Evolutionary conservation across 2,888 invertebrate species (phyloP).

Genomic region (Quadroppia sp.): DNA sequence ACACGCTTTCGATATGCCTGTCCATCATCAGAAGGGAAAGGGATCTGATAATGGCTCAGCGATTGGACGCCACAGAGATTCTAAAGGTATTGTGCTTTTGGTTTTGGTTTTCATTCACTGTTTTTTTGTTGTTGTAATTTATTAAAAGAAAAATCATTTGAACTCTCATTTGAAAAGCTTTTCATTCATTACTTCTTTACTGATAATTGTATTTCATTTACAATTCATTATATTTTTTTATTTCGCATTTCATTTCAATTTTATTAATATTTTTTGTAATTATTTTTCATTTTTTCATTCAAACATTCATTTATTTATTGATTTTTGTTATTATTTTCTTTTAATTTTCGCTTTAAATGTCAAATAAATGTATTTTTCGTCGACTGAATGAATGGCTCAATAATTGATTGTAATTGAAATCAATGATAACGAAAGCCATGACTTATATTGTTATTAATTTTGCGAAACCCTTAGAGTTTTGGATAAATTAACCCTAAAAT

Average conservation of each 20-base stretch:
- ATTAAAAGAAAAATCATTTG: not conserved
- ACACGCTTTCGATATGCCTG: conserved; percentile 41
- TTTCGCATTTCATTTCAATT: no score
- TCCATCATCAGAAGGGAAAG: conserved; percentile 44
- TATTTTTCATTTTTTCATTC: not conserved
- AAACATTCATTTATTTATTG: not conserved
- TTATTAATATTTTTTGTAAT: not conserved
- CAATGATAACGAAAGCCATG: conserved; percentile 4
- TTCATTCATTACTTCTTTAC: no score
- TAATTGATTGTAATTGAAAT: conserved; percentile 34
- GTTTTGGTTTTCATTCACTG: not conserved
- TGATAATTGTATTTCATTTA: not conserved
- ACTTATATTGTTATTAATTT: conserved; percentile 22
- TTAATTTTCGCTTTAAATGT: not conserved
- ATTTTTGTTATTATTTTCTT: not conserved
- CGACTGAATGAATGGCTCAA: not conserved
- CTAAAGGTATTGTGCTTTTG: conserved; percentile 41
- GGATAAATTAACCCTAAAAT: conserved; percentile 13
- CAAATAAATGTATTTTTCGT: not conserved
- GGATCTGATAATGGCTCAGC: conserved; percentile 43
- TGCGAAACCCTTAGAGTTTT: not conserved
- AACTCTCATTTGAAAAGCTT: not conserved
- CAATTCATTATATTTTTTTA: not conserved
- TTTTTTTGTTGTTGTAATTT: not conserved
- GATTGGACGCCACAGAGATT: conserved; percentile 43